A percentile compares a stretch with the other conserved stretches of the same genome.
phyloP scores from a whole-genome alignment of 2,888 invertebrate genomes.

The Xanthia icteritia region DNA sequence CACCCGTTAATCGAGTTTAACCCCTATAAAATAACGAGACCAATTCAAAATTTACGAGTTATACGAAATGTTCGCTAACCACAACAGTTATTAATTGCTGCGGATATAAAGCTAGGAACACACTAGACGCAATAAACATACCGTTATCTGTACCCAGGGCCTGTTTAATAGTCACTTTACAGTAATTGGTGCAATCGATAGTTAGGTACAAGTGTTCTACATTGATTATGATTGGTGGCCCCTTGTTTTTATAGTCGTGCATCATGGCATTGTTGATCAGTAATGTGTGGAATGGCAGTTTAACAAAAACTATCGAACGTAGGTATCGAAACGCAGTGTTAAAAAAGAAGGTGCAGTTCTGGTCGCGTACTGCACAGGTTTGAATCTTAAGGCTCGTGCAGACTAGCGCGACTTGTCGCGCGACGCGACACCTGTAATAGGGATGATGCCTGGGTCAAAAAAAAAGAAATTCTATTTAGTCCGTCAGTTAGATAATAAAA shows the following conservation, averaged over 20 bases:
- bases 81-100: constrained; percentile 81
- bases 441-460: too few relatives aligned
- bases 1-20: constrained; percentile 82
- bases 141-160: constrained; percentile 79
- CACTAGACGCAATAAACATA: constrained; percentile 82
- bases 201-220: constrained; percentile 68
- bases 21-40: constrained; percentile 83
- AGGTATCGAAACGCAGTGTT: background rate
- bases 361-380: constrained; percentile 38
- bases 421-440: too few relatives aligned
- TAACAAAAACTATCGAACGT: constrained; percentile 10
- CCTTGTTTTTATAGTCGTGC: constrained; percentile 44
- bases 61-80: constrained; percentile 83
- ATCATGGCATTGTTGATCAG: constrained; percentile 40
- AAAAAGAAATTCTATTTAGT: too few relatives aligned
- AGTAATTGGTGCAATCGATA: constrained; percentile 79
- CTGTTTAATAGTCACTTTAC: constrained; percentile 79
- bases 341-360: background rate
- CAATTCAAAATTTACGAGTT: constrained; percentile 80
- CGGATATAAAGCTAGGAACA: constrained; percentile 79
- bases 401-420: too few relatives aligned
- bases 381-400: background rate
- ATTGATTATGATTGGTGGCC: constrained; percentile 63
- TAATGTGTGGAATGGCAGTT: constrained; percentile 17
- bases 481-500: too few relatives aligned